Base-by-base conservation (phyloP, 2,797 vertebrate genomes). In the Falco naumanni region DNA sequence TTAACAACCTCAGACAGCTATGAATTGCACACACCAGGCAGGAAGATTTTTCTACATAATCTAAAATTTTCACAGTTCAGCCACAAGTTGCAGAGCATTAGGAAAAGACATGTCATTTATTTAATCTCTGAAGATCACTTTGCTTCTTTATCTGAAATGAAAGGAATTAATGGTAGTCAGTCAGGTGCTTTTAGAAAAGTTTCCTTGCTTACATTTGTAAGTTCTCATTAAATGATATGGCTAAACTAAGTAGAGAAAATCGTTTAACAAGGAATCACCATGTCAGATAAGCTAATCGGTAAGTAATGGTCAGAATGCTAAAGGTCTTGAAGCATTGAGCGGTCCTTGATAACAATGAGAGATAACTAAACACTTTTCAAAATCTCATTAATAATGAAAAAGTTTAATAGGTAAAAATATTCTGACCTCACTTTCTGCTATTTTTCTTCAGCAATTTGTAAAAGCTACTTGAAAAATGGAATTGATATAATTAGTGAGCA, bases 21-120 rank as follows among this genome's bases (percentile, higher is more conserved):
- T 48, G 68, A 91, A 89, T 77, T 80, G 71, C 68, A 83, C 45
- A 85, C n/a, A 82, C 64, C 76, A 83, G 75, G 45, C 60, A 89
- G 75, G 50, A 90, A 83, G 60, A 76, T 87, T 95, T 91, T 90
- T 87, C 81, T 83, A 53, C 24, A 33, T 85, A 74, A 85, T 77
- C 33, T 50, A 85, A 68, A 76, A 82, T 89, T 89, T 94, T 93
- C 66, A 70, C 71, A 77, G 92, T 79, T 93, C 81, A 93, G 70
- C 66, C 59, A 82, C 39, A 24, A 33, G 74, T 48, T 89, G 66
- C 47, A 70, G 51, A 91, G 76, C 84, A 54, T 68, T 60, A 89
- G 56, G 37, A 79, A 85, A 87, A 89, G 64, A 70, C 24, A 48
- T 54, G 9, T 33, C 61, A 65, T 87, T 86, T 89, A 65, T 88